These are phyloP conservation scores for Hypomecis punctinalis DNA, from an alignment of 2,888 invertebrate genomes.

Conservation along the genomic window DNA sequence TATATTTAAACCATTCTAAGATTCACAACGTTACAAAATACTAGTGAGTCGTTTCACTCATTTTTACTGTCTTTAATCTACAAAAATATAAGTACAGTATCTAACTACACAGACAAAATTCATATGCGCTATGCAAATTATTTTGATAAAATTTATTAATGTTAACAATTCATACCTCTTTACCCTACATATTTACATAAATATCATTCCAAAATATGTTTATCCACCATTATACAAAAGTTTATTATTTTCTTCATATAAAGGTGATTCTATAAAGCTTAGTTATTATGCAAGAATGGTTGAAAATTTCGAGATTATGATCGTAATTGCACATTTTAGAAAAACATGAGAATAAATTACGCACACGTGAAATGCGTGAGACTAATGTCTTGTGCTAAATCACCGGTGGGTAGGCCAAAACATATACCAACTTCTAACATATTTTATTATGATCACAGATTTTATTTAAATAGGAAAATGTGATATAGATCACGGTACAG, in stretches of 20 bases:
- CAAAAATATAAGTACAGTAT: constrained; percentile 32
- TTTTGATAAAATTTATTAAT: constrained; percentile 68
- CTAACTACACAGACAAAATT: constrained; percentile 38
- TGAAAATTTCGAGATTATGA: constrained; percentile 22
- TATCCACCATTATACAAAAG: constrained; percentile 59
- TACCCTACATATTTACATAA: constrained; percentile 73
- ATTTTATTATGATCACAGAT: constrained; percentile 80
- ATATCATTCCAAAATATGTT: constrained; percentile 74
- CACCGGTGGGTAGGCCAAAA: constrained; percentile 75
- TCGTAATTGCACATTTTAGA: constrained; percentile 13
- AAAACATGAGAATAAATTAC: constrained; percentile 14
- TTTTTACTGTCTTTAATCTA: constrained; percentile 27
- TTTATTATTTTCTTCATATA: constrained; percentile 39
- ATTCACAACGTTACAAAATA: constrained; percentile 29
- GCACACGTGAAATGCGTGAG: constrained; percentile 36
- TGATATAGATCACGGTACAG: constrained; percentile 69
- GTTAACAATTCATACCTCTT: constrained; percentile 72
- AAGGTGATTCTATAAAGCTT: constrained; percentile 41
- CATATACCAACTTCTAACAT: constrained; percentile 63
- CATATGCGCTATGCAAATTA: constrained; percentile 50
- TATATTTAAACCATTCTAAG: constrained; percentile 12
- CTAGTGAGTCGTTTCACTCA: constrained; percentile 27
- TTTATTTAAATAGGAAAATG: constrained; percentile 75
- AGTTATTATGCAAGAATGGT: constrained; percentile 40
- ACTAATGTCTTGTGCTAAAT: constrained; percentile 24